A percentile compares a stretch with the other conserved stretches of the same genome.
phyloP scores from a whole-genome alignment of 2,797 vertebrate species.

The Balearica regulorum region DNA sequence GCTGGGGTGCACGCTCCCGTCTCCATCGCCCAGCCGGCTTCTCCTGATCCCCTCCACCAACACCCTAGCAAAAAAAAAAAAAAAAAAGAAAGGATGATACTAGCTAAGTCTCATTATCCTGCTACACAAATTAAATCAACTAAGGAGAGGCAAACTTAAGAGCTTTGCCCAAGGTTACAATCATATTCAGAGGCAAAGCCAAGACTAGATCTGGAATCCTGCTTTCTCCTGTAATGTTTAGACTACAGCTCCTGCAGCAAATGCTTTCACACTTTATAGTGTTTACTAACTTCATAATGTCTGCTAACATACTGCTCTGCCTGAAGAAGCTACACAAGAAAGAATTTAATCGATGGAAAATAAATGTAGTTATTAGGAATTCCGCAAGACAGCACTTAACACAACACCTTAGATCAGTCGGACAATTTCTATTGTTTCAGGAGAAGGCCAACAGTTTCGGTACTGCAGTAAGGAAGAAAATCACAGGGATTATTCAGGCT shows the following conservation, averaged over 20 bases:
- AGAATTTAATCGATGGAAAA: slow-evolving; percentile 17
- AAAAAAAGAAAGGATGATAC: neutral
- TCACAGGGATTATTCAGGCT: neutral
- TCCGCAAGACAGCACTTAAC: neutral
- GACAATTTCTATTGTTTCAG: neutral
- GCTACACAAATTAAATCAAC: slow-evolving; percentile 15
- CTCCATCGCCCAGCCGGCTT: neutral
- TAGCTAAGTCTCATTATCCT: slow-evolving; percentile 28
- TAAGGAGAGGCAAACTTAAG: slow-evolving; percentile 34
- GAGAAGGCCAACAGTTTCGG: neutral
- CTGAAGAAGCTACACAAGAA: slow-evolving; percentile 4
- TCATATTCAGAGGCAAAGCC: slow-evolving; percentile 52
- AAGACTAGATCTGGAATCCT: slow-evolving; percentile 50
- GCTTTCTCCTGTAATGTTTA: slow-evolving; percentile 67
- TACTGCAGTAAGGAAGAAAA: neutral
- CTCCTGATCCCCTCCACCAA: neutral
- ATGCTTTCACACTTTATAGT: slow-evolving; percentile 68
- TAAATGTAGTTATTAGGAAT: neutral
- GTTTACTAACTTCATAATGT: slow-evolving; percentile 65
- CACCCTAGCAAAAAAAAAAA: neutral
- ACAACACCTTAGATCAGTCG: neutral
- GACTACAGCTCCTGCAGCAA: slow-evolving; percentile 67
- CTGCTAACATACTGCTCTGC: slow-evolving; percentile 50
- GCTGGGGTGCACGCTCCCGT: accelerated
- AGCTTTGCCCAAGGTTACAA: slow-evolving; percentile 50